phyloP scores from a whole-genome alignment of 1,140 invertebrate species.

The Ephestia elutella region DNA sequence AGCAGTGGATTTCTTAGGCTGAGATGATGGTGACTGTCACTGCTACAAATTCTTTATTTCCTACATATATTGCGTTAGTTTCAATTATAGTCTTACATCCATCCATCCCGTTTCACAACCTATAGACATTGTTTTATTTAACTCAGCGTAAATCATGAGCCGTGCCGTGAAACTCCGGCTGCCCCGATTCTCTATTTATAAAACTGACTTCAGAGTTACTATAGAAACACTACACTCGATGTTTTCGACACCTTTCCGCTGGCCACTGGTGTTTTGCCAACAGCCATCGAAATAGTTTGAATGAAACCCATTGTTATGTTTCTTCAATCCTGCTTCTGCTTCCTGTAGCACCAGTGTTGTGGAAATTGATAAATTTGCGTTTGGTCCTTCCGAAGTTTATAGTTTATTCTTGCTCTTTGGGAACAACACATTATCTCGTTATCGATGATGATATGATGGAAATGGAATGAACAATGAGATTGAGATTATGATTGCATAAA shows the following conservation, averaged over 20 bases:
- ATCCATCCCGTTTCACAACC: background rate
- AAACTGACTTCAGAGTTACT: conserved; percentile 45
- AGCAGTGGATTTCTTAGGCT: too few relatives aligned
- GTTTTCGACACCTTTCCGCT: conserved; percentile 25
- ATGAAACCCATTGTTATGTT: background rate
- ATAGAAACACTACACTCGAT: conserved; percentile 22
- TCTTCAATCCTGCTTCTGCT: background rate
- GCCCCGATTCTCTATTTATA: conserved; percentile 52
- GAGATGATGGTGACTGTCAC: too few relatives aligned
- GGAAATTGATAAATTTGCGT: background rate
- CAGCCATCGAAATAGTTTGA: background rate
- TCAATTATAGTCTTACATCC: background rate
- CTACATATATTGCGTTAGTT: too few relatives aligned
- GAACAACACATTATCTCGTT: too few relatives aligned
- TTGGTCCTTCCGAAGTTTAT: too few relatives aligned
- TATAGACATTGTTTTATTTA: background rate
- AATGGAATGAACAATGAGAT: too few relatives aligned
- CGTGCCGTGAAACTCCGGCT: conserved; percentile 38
- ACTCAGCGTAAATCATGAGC: conserved; percentile 36
- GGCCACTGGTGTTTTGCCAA: conserved; percentile 35
- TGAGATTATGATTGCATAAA: too few relatives aligned
- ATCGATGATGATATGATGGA: too few relatives aligned
- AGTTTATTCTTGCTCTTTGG: too few relatives aligned
- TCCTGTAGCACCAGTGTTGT: background rate
- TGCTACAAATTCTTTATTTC: too few relatives aligned